Evolutionary conservation across 2,888 invertebrate genomes (phyloP), one percentile per base, ranked within the genome.

Genomic region (Mimachlamys varia): DNA sequence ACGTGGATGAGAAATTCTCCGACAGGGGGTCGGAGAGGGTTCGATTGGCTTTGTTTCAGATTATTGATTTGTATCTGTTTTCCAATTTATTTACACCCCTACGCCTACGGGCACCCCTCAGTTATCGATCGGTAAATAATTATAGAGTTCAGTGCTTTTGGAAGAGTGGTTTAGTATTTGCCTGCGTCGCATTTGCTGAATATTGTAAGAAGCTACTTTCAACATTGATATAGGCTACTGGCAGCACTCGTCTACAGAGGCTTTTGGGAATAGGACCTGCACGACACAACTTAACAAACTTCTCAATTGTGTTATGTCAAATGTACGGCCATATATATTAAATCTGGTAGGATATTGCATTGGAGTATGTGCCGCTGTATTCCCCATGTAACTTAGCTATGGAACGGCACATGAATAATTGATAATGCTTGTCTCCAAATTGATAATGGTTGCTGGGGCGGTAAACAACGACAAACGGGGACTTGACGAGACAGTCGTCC

Each of bases 121-220:
- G 33, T 76, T 91, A 92, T 90, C 62, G 90, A 92, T 92, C 89
- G 89, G 19, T 44, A 87, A 90, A 87, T 38, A 89, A 91, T 90
- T 88, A 91, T 90, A 87, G 55, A 90, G 91, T 89, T 90, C 89
- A 90, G 58, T 33, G 90, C 90, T 88, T 92, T 91, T 90, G 92
- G 89, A 88, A 91, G 90, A 91, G 76, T 91, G 89, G 89, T 88
- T 91, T 89, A 58, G 87, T 55, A 55, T 88, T 87, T n/a, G 55
- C 89, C 89, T 89, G 89, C 89, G 90, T 91, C 89, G 91, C 27
- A 76, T 76, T 33, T 76, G 76, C 76, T 76, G 76, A 76, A 22
- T 58, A 58, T 33, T 76, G 27, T 76, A 76, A 76, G 76, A 15
- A 33, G 27, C 33, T 76, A 76, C 76, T 76, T 76, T 33, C 76